These are phyloP conservation scores for Chloropsis cyanopogon DNA, from an alignment of 2,113 vertebrate genomes.

Conservation along the genomic window DNA sequence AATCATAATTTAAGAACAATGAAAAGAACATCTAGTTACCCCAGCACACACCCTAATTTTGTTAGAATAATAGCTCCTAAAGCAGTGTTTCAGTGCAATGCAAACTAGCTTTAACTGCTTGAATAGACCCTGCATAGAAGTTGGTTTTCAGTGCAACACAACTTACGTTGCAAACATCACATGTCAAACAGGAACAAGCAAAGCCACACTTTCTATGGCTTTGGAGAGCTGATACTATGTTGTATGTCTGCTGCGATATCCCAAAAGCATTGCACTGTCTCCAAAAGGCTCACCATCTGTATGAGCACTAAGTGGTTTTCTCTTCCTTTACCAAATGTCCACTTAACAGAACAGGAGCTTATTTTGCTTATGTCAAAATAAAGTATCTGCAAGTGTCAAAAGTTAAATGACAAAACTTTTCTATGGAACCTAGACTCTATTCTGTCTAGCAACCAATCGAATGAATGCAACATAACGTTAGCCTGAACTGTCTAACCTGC, in stretches of 20 bases:
- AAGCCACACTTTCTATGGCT: neutral
- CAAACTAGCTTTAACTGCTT: neutral
- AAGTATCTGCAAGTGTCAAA: neutral
- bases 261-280: neutral
- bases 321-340: neutral
- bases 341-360: neutral
- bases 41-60: neutral
- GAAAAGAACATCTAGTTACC: neutral
- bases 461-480: neutral
- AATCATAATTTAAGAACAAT: neutral
- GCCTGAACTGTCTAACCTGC: neutral
- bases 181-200: neutral
- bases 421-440: neutral
- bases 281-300: neutral
- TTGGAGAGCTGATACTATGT: neutral
- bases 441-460: neutral
- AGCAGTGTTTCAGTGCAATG: neutral
- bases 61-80: neutral
- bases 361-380: neutral
- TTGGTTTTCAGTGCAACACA: neutral
- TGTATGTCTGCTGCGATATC: neutral
- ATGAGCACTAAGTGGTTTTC: fast-evolving
- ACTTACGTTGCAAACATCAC: neutral
- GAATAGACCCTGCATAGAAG: neutral
- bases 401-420: neutral